Evolutionary conservation across 2,888 invertebrate genomes (phyloP), one percentile per base, ranked within the genome.

Genomic region (Pristionchus fissidentatus): DNA sequence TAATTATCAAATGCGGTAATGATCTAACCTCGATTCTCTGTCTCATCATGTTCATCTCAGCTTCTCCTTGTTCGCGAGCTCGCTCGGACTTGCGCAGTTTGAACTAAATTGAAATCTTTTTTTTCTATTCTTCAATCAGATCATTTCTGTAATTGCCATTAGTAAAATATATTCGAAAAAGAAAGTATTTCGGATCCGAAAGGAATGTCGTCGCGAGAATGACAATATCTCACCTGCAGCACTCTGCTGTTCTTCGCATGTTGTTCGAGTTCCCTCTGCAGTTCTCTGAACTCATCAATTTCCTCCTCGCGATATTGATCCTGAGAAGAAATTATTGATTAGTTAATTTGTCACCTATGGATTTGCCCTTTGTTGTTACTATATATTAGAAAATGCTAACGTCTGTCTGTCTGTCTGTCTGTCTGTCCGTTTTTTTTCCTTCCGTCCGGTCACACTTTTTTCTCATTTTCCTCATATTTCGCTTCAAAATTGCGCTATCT

Each of bases 241-340:
- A 99, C 97, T 90, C 99, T 95, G 93, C 98, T 98, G 93, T 98
- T 98, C 93, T 99, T 99, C 78, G 97, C 97, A 3, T 97, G 96
- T 92, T 97, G 96, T 92, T 99, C 98, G 88, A 99, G 94, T 93
- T 98, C 98, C 92, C 97, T 96, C 93, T 97, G 96, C 79, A 99
- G 93, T 83, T 96, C 96, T 3, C 96, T 95, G 92, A 98, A 98
- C 92, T 98, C 98, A 91, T 97, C 97, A 10, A 96, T 97, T 94
- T 98, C 98, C 91, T 98, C 98, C 93, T 98, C 98, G 90, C 97
- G 95, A 89, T 94, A 94, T 88, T 93, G 93, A 84, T 92, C 92
- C 90, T 91, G 57, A 87, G 75, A 29, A n/a, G 7, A 8, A 41
- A 55, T 73, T n/a, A 43, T 60, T 26, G 55, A 1, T 32, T 13